Evolutionary conservation across 2,113 vertebrate species (phyloP).

Genomic region (Epinephelus lanceolatus): DNA sequence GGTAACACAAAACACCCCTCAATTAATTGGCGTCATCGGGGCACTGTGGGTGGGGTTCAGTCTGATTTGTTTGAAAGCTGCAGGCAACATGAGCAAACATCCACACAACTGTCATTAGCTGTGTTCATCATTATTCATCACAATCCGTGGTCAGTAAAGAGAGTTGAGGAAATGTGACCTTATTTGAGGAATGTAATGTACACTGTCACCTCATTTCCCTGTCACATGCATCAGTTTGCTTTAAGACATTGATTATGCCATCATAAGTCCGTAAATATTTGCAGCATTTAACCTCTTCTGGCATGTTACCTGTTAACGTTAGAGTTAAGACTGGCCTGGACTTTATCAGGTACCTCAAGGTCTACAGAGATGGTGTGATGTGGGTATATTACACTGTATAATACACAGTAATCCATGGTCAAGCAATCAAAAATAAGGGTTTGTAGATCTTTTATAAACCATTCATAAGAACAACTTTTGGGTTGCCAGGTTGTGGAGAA

Average conservation of each 20-base stretch:
- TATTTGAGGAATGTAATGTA: background rate
- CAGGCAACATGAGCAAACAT: too few species aligned
- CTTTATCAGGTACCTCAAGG: background rate
- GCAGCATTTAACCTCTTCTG: slow-evolving; percentile 29
- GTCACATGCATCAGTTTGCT: background rate
- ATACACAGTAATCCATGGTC: too few species aligned
- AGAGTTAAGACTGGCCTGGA: background rate
- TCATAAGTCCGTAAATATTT: slow-evolving; percentile 12
- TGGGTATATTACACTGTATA: background rate
- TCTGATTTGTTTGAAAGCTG: too few species aligned
- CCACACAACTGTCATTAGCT: background rate
- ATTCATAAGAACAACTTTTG: too few species aligned
- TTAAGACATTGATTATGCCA: background rate
- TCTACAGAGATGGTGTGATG: background rate
- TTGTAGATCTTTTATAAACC: too few species aligned
- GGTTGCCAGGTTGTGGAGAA: too few species aligned
- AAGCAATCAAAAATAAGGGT: too few species aligned
- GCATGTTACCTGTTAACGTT: background rate
- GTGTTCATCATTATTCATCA: background rate
- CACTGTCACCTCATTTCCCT: slow-evolving; percentile 5
- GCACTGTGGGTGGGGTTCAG: too few species aligned
- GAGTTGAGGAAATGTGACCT: background rate
- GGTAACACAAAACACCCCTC: too few species aligned
- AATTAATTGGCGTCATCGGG: too few species aligned
- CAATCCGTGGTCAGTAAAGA: too few species aligned